phyloP scores from a whole-genome alignment of 2,888 invertebrate genomes.

The Chrysolina haemoptera region DNA sequence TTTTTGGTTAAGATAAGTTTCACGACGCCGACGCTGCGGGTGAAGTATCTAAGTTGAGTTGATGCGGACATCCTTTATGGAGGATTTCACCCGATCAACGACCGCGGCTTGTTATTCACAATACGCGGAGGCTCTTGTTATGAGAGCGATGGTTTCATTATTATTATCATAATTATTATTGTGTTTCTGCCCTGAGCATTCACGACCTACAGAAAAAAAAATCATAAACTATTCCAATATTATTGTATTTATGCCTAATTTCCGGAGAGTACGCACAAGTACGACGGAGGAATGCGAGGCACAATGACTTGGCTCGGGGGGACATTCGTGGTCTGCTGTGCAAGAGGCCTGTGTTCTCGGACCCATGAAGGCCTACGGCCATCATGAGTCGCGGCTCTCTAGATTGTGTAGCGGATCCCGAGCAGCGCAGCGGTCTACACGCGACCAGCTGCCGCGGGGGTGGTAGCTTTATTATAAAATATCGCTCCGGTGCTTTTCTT shows the following conservation, averaged over 20 bases:
- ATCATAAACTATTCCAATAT: background rate
- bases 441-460: slow-evolving; percentile 69
- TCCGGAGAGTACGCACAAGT: slow-evolving; percentile 21
- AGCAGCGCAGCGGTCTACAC: slow-evolving; percentile 60
- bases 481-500: slow-evolving; percentile 49
- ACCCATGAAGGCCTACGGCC: slow-evolving; percentile 65
- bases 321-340: slow-evolving; percentile 67
- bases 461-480: slow-evolving; percentile 68
- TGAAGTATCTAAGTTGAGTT: no score
- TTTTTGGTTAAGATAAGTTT: no score
- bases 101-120: no score
- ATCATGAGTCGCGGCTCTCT: slow-evolving; percentile 58
- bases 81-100: no score
- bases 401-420: slow-evolving; percentile 60
- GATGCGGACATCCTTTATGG: no score
- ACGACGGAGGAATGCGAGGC: slow-evolving; percentile 55
- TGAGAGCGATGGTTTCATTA: no score
- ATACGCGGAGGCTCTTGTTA: no score
- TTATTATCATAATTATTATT: no score
- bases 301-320: slow-evolving; percentile 65
- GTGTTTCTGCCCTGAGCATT: no score
- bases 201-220: no score
- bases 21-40: no score
- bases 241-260: slow-evolving; percentile 4
- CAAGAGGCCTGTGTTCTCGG: slow-evolving; percentile 60